phyloP scores from a whole-genome alignment of 1,140 invertebrate genomes.

The Pseudachorutes palmiensis region DNA sequence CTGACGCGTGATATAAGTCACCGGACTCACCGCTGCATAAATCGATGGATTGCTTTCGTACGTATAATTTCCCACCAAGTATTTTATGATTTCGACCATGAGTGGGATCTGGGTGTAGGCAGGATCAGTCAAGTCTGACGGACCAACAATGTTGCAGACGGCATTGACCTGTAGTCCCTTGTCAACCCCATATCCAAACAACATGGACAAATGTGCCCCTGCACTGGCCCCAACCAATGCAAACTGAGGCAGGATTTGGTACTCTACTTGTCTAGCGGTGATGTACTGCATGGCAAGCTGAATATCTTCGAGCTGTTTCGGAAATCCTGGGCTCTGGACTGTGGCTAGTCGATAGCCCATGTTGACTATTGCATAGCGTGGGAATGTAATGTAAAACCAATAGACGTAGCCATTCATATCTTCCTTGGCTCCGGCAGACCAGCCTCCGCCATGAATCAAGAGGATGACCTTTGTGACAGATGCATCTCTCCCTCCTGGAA shows the following conservation, averaged over 20 bases:
- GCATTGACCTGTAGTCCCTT: background rate
- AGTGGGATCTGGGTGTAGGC: background rate
- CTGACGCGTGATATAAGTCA: background rate
- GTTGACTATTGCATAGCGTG: background rate
- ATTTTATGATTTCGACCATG: background rate
- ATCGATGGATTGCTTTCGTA: background rate
- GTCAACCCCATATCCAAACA: background rate
- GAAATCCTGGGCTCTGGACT: background rate
- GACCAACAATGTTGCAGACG: conserved; percentile 2
- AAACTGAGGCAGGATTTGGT: background rate
- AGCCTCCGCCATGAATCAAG: conserved; percentile 2
- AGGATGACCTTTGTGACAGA: background rate
- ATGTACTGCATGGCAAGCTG: background rate
- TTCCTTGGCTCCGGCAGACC: background rate
- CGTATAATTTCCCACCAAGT: conserved; percentile 3
- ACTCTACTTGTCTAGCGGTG: background rate
- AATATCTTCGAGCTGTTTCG: conserved; percentile 13
- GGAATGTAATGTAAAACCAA: background rate
- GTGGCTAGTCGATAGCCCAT: conserved; percentile 9
- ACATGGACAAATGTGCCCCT: background rate
- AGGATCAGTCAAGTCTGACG: background rate
- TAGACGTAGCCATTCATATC: background rate
- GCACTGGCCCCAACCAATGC: background rate
- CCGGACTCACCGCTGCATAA: background rate
- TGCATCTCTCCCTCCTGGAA: background rate